These are phyloP conservation scores for Sceloporus undulatus DNA, from an alignment of 2,113 vertebrate species.

Conservation along the genomic window DNA sequence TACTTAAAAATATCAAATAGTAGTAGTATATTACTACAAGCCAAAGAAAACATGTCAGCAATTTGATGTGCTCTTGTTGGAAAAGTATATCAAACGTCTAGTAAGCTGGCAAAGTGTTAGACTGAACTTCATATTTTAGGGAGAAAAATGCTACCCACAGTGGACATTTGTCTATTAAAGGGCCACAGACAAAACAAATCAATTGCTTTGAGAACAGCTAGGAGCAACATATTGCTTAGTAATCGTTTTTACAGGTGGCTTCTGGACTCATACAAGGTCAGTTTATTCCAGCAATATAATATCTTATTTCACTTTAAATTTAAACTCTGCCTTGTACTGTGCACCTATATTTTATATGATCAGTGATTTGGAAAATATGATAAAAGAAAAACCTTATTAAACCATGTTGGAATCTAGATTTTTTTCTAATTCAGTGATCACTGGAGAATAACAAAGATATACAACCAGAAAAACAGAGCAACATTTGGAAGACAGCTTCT, in stretches of 20 bases:
- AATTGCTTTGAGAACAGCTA: not conserved
- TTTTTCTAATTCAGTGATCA: conserved; percentile 15
- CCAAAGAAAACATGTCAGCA: not conserved
- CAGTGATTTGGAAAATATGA: conserved; percentile 41
- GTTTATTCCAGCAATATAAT: not conserved
- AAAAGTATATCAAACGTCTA: not conserved
- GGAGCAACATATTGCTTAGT: not conserved
- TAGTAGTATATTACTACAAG: not conserved
- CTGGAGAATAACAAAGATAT: conserved; percentile 32
- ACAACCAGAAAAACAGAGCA: not conserved
- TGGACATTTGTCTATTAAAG: not conserved
- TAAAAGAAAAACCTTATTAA: conserved; percentile 31
- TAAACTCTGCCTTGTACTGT: not conserved
- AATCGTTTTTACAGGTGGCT: conserved; percentile 23
- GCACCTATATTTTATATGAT: not conserved
- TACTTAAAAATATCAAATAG: not conserved
- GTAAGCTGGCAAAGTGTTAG: not conserved
- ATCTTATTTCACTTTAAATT: conserved; percentile 26
- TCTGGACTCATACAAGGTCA: conserved; percentile 18
- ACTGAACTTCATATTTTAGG: not conserved
- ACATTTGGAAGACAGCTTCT: conserved; percentile 25
- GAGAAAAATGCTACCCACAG: not conserved
- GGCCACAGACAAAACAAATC: not conserved
- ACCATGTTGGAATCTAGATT: conserved; percentile 18
- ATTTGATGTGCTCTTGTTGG: not conserved